Base-by-base conservation (phyloP, 92 coral and sea anemone species). In the Micromussa lordhowensis region DNA sequence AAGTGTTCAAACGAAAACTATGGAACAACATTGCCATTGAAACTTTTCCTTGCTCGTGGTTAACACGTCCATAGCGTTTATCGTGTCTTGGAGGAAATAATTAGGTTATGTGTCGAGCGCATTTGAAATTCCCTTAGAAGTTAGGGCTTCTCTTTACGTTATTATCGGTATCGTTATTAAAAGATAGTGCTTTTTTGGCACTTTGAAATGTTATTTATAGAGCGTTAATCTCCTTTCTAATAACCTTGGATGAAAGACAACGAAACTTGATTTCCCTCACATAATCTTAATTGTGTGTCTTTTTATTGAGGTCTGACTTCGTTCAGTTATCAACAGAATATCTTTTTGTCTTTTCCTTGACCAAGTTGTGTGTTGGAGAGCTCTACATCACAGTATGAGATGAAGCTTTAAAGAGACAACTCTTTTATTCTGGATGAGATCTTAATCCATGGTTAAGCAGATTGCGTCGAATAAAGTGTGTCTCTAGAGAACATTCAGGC, bases 351-450 rank as follows among this genome's bases (percentile, higher is more conserved):
- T 84, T 75, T 29, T 48, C 8, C 71, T 73, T 58, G 57, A 55
- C 58, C 36, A 36, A 21, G 58, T 34, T 74, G 34, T 31, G 40
- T 55, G 63, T 19, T 5, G 68, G 32, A 70, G 63, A 69, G 68
- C 68, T 55, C 32, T 69, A 18, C 28, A 24, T 82, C 86, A 49
- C 86, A 82, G 86, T 49, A 21, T 70, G 78, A 29, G 30, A 82
- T 68, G 16, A 49, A 48, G 48, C 78, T 30, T 69, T 64, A 35
- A 31, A 24, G 12, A 81, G 74, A 30, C 12, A 63, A 48, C 58
- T n/a, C 75, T 30, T 82, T 6, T 28, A 82, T 28, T 82, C 78
- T 68, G 22, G 78, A 48, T 51, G 86, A 44, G 64, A 82, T 36
- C 68, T 71, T 14, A 64, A 68, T 40, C n/a, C 86, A 70, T 10